Conservation (phyloP, 2,113 vertebrate species). For the Australoheros scitulus region DNA sequence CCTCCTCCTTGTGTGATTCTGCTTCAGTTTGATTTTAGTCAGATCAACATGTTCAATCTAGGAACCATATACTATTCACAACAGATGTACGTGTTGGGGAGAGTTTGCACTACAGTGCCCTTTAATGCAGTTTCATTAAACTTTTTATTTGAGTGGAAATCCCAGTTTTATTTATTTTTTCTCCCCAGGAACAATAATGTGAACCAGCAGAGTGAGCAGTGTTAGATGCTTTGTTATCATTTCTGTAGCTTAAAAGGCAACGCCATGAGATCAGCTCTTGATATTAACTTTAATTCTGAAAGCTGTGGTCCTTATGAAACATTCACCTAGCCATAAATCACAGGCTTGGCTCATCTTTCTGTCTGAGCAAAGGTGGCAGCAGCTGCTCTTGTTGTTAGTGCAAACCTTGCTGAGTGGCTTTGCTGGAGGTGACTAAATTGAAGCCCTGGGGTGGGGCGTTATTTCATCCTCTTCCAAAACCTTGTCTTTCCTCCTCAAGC, state of each 20-base stretch:
- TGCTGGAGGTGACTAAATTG: slow-evolving; percentile 46
- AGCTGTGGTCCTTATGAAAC: neutral
- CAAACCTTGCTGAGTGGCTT: slow-evolving; percentile 35
- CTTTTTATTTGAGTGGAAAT: neutral
- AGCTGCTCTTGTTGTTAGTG: slow-evolving; percentile 50
- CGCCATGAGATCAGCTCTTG: neutral
- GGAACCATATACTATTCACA: neutral
- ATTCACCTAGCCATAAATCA: slow-evolving; percentile 23
- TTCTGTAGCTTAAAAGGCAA: neutral
- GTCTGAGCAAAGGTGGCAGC: slow-evolving; percentile 42
- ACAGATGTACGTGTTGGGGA: neutral
- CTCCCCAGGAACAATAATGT: neutral
- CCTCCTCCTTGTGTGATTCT: neutral
- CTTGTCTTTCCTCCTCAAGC: slow-evolving; percentile 37
- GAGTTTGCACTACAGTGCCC: neutral
- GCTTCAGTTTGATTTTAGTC: neutral
- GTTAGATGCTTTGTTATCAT: neutral
- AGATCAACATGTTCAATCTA: neutral
- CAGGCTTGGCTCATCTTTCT: slow-evolving; percentile 3
- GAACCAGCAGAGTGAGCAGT: neutral
- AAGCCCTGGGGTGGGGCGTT: slow-evolving; percentile 15
- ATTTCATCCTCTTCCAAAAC: slow-evolving; percentile 64
- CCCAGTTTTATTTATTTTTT: neutral
- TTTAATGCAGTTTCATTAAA: neutral
- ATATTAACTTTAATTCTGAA: slow-evolving; percentile 31